These are phyloP conservation scores for Patella caerulea DNA, from an alignment of 2,888 invertebrate genomes.

Conservation along the genomic window DNA sequence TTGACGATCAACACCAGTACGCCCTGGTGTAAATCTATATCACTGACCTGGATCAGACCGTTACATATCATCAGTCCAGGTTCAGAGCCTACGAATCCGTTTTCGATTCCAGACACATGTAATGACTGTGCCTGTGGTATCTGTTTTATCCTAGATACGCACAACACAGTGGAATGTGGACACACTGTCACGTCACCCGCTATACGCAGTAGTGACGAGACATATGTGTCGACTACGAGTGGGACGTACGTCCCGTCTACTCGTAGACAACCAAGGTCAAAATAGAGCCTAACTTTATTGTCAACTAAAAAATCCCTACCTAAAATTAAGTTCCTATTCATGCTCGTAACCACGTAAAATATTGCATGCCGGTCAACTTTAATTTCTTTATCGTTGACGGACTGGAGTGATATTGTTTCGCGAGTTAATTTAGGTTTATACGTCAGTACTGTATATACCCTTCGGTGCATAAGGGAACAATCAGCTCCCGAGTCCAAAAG, in stretches of 20 bases:
- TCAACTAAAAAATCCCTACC: not conserved
- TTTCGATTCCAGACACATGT: no score
- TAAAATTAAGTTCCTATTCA: conserved; percentile 1
- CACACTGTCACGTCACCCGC: not conserved
- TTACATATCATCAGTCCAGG: not conserved
- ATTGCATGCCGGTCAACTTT: no score
- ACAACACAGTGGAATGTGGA: not conserved
- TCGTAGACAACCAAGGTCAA: not conserved
- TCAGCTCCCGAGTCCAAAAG: conserved; percentile 13
- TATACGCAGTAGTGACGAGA: not conserved
- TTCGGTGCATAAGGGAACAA: not conserved
- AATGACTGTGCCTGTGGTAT: no score
- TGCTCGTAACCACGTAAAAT: not conserved
- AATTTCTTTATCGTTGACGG: no score
- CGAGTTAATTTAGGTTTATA: not conserved
- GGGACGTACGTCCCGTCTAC: not conserved
- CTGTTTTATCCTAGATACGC: no score
- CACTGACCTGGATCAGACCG: not conserved
- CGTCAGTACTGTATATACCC: not conserved
- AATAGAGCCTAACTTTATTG: not conserved
- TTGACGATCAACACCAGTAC: not conserved
- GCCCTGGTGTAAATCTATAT: not conserved
- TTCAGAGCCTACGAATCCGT: not conserved
- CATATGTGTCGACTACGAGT: not conserved
- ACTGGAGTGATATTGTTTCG: no score